A percentile compares a stretch with the other conserved stretches of the same genome.
Conservation (phyloP, 2,888 invertebrate species). For the Eupithecia subumbrata region DNA sequence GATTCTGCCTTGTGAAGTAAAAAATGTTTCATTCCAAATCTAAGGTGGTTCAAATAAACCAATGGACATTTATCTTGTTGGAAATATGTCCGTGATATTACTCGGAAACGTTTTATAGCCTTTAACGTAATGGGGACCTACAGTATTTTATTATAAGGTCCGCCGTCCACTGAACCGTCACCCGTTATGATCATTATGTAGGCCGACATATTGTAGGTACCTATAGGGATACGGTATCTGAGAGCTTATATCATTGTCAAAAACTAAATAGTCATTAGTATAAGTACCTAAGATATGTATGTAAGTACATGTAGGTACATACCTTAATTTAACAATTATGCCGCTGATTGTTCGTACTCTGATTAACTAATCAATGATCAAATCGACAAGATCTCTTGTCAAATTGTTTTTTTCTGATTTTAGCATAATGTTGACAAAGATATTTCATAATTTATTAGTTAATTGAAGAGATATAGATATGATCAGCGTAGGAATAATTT, state of each 20-base stretch:
- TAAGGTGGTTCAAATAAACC: constrained; percentile 35
- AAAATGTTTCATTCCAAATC: constrained; percentile 4
- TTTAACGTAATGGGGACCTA: constrained; percentile 68
- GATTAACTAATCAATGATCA: not conserved
- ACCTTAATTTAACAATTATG: too few species aligned
- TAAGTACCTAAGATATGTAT: not conserved
- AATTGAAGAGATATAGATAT: too few species aligned
- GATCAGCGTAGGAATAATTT: not conserved
- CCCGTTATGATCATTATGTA: constrained; percentile 9
- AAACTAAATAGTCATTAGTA: too few species aligned
- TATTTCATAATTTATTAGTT: not conserved
- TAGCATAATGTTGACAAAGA: not conserved
- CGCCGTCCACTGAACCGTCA: constrained; percentile 16
- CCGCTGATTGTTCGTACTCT: not conserved
- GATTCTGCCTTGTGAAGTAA: too few species aligned
- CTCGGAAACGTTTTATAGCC: constrained; percentile 73
- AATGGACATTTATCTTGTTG: constrained; percentile 55
- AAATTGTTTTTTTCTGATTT: too few species aligned
- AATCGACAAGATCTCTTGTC: not conserved
- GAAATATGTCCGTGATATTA: constrained; percentile 66
- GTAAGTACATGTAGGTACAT: not conserved
- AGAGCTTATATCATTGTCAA: too few species aligned
- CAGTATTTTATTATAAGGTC: constrained; percentile 61
- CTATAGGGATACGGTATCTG: not conserved
- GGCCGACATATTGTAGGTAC: not conserved